These are phyloP conservation scores for Bursaphelenchus mucronatus DNA, from an alignment of 1,140 invertebrate species.

Conservation along the genomic window DNA sequence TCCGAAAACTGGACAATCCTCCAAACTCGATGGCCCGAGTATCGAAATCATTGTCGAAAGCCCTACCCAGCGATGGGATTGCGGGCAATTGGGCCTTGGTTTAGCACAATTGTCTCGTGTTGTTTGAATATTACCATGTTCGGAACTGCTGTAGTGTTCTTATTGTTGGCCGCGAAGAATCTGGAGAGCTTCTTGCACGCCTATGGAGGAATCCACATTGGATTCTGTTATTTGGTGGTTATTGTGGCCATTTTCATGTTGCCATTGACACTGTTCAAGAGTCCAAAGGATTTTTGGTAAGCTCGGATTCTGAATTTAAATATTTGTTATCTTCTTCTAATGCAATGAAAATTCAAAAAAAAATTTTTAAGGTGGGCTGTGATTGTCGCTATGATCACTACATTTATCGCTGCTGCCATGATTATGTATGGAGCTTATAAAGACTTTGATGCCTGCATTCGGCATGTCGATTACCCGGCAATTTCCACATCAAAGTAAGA, in stretches of 20 bases:
- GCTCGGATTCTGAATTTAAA: slow-evolving; percentile 24
- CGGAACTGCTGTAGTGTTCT: slow-evolving; percentile 59
- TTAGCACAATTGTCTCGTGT: slow-evolving; percentile 49
- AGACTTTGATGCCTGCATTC: slow-evolving; percentile 39
- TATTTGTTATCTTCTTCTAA: slow-evolving; percentile 1
- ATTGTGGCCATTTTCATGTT: slow-evolving; percentile 67
- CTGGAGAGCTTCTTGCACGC: slow-evolving; percentile 66
- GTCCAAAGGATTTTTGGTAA: slow-evolving; percentile 73
- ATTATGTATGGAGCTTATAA: slow-evolving; percentile 45
- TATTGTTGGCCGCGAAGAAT: slow-evolving; percentile 70
- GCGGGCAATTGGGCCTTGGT: slow-evolving; percentile 66
- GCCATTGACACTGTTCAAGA: slow-evolving; percentile 70
- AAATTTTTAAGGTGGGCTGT: slow-evolving; percentile 46
- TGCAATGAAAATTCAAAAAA: background rate
- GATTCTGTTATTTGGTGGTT: slow-evolving; percentile 69
- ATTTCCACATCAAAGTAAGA: slow-evolving; percentile 48
- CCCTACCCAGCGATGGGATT: slow-evolving; percentile 72
- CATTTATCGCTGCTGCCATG: slow-evolving; percentile 48
- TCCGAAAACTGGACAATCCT: slow-evolving; percentile 72
- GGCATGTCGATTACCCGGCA: slow-evolving; percentile 40
- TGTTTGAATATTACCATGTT: slow-evolving; percentile 54
- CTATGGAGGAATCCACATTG: slow-evolving; percentile 62
- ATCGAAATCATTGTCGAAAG: slow-evolving; percentile 66
- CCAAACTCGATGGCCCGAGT: slow-evolving; percentile 69
- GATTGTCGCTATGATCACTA: slow-evolving; percentile 57